Evolutionary conservation across 1,140 invertebrate species (phyloP).

Genomic region (Lasioglossum baleicum): DNA sequence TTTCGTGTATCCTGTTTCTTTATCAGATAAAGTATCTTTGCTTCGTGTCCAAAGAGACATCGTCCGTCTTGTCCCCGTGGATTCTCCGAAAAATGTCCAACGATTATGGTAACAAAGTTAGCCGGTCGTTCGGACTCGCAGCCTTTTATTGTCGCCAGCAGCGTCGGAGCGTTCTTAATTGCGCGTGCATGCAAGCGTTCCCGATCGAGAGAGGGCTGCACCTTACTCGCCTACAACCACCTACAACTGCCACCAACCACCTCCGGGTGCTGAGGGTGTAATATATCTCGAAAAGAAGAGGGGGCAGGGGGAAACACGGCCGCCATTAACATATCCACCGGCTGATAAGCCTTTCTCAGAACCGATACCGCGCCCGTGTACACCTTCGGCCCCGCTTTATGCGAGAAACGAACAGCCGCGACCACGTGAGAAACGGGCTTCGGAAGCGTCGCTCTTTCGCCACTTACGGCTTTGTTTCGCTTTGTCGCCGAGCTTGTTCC

Average conservation of each 20-base stretch:
- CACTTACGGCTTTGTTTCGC: constrained; percentile 23
- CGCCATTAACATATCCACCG: constrained; percentile 79
- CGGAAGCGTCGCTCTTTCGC: constrained; percentile 51
- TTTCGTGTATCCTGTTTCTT: too few species aligned
- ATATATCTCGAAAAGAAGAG: constrained; percentile 71
- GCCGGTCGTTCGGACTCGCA: neutral
- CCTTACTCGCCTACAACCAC: constrained; percentile 45
- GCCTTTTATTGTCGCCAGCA: constrained; percentile 35
- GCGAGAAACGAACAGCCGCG: constrained; percentile 58
- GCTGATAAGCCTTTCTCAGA: constrained; percentile 77
- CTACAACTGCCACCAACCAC: constrained; percentile 52
- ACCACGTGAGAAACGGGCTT: constrained; percentile 55
- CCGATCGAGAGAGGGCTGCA: constrained; percentile 52
- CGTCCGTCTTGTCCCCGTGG: too few species aligned
- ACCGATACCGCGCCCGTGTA: constrained; percentile 71
- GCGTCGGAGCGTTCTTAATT: constrained; percentile 71
- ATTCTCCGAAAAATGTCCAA: too few species aligned
- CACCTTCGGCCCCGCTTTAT: constrained; percentile 63
- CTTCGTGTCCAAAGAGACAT: too few species aligned
- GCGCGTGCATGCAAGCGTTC: constrained; percentile 72
- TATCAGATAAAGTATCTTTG: too few species aligned
- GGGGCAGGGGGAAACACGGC: constrained; percentile 69
- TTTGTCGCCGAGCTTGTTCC: neutral
- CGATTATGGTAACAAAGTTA: neutral
- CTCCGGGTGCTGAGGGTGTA: constrained; percentile 65